Evolutionary conservation across 2,113 vertebrate species (phyloP).

Genomic region (Syngnathus floridae): DNA sequence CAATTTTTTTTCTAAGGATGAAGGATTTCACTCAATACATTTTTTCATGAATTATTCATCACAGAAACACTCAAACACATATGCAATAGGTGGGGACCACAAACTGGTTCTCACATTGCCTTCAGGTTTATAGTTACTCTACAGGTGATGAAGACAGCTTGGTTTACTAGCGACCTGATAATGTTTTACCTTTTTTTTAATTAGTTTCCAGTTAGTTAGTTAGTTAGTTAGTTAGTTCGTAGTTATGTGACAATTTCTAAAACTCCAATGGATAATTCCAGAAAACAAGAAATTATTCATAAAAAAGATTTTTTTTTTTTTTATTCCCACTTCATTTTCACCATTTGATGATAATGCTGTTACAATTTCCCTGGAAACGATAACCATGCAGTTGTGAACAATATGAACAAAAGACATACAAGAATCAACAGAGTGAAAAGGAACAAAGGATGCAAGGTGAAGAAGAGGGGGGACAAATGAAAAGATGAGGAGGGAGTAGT

Average conservation of each 20-base stretch:
- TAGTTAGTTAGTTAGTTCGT: no score
- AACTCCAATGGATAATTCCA: no score
- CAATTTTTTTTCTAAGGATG: background rate
- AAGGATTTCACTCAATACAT: background rate
- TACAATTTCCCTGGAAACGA: no score
- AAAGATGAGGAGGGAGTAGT: constrained; percentile 12
- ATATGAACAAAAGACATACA: background rate
- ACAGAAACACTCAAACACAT: constrained; percentile 1
- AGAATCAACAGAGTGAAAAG: background rate
- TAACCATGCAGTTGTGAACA: no score
- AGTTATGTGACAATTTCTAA: no score
- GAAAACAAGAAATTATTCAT: no score
- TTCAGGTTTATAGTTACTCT: constrained; percentile 26
- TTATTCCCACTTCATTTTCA: no score
- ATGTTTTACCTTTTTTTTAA: background rate
- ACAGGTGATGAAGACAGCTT: constrained; percentile 15
- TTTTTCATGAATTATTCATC: background rate
- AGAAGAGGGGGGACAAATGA: background rate
- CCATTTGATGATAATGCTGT: no score
- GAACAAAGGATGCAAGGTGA: background rate
- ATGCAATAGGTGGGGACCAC: background rate
- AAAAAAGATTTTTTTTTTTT: no score
- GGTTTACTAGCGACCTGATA: constrained; percentile 31
- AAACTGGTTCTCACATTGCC: constrained; percentile 27
- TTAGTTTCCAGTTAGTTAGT: background rate